Evolutionary conservation across 2,113 vertebrate genomes (phyloP), one percentile per base, ranked within the genome.

Genomic region (Hyperopisus bebe): DNA sequence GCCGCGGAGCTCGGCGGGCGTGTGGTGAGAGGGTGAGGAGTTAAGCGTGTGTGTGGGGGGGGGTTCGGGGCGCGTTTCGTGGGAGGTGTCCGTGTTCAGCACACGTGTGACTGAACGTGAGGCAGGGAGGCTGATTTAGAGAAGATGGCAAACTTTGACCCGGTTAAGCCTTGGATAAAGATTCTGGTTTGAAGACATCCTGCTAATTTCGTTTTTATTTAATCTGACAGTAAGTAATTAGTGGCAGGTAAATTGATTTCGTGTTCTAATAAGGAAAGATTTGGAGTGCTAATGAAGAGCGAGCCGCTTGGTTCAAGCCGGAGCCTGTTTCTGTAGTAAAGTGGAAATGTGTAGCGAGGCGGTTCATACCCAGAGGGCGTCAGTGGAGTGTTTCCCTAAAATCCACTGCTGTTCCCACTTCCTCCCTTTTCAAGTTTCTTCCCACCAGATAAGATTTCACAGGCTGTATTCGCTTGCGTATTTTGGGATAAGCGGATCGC

Each of bases 201-300:
- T 17, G n/a, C 86, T 55, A 66, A 44, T 66, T 31, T 55, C 55
- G 35, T 66, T 87, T 66, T 50, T 53, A 35, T 89, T 89, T 42
- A 82, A 83, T 53, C 50, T 48, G 88, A 51, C 88, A 42, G 88
- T 82, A 83, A n/a, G 70, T 21, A 87, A 51, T 87, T 39, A 53
- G 48, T 42, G 47, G 27, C 80, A 77, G 70, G 66, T 77, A 89
- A 89, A 82, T 89, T 83, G 48, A 83, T 89, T 82, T 89, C 31
- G 11, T 21, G 48, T 82, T 31, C 27, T 89, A 50, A 50, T 83
- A 48, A 83, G 35, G 48, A n/a, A 10, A 42, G 47, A 83, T 21
- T 80, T 19, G 74, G 35, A 80, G 35, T 42, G 74, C 35, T 42
- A 42, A 80, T 42, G 15, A 42, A 35, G n/a, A 31, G 70, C 2